Base-by-base conservation (phyloP, 2,113 vertebrate species). In the Macrotis lagotis region DNA sequence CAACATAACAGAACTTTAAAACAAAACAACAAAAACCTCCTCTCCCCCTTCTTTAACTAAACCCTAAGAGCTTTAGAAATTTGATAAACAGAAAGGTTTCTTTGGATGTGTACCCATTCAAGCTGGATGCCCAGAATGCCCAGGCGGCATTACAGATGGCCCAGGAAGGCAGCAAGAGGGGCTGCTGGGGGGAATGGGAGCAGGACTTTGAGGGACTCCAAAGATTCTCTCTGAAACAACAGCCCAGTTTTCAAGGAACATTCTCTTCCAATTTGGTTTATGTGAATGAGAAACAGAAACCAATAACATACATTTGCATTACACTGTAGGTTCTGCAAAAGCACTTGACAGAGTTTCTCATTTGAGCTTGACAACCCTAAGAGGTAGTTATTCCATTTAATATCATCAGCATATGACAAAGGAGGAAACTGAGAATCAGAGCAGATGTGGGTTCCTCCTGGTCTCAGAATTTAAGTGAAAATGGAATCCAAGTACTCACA, bases 51-150 rank as follows among this genome's bases (percentile, higher is more conserved):
- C 66, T 7, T 83, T n/a, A 22, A 44, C 19, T 44, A 97, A 55
- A 91, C 52, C 96, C 95, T 92, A 90, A 48, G 0, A 3, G 14
- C 66, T 95, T 96, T 94, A 95, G 49, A 89, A 44, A 83, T 22
- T 2, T 6, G n/a, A 83, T 19, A 24, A 44, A 44, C 66, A 44
- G 1, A 24, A 83, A 83, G n/a, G n/a, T 83, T 24, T 83, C 37
- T 24, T 6, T 8, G 66, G n/a, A 83, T 44, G 26, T 44, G 66
- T 44, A 24, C 6, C 8, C 19, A 1, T 44, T 44, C 22, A 2
- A 44, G 66, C n/a, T 83, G n/a, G 37, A 44, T 83, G 16, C 22
- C n/a, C 37, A 74, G n/a, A 0, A 44, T 83, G 66, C 8, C 2
- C 19, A 44, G 66, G 16, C 22, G 37, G 66, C 16, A 22, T n/a